Conservation (phyloP, 2,797 vertebrate genomes). For the Garrulus glandarius region DNA sequence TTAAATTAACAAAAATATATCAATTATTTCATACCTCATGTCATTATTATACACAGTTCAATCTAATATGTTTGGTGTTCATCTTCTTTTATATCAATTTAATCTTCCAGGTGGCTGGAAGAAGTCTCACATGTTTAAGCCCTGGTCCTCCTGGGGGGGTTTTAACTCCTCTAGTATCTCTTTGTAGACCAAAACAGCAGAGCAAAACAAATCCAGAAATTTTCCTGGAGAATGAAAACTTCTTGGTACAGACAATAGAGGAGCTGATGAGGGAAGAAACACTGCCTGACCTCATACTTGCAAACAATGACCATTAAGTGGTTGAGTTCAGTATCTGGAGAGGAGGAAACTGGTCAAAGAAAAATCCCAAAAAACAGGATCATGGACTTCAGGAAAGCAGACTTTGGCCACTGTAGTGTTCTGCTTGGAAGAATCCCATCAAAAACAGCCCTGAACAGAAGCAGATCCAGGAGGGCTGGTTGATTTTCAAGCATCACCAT, state of each 20-base stretch:
- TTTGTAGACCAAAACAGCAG: not conserved
- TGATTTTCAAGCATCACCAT: not conserved
- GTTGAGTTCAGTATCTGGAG: not conserved
- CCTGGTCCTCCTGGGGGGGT: fast-evolving
- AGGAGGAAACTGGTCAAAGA: not conserved
- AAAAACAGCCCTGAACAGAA: not conserved
- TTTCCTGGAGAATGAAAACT: not conserved
- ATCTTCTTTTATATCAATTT: not conserved
- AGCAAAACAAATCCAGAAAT: not conserved
- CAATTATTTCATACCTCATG: not conserved
- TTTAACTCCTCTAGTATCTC: not conserved
- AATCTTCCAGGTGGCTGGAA: not conserved
- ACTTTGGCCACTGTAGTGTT: not conserved
- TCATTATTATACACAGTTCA: not conserved
- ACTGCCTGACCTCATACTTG: not conserved
- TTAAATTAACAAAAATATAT: not conserved
- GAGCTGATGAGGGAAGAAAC: not conserved
- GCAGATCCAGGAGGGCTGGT: not conserved
- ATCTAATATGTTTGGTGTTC: not conserved
- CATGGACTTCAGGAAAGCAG: not conserved
- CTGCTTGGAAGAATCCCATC: not conserved
- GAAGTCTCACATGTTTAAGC: fast-evolving
- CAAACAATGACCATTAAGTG: not conserved
- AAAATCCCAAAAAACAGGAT: no score
- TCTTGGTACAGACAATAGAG: fast-evolving